A percentile compares a stretch with the other conserved stretches of the same genome.
Evolutionary conservation across 2,888 invertebrate species (phyloP).

Genomic region (Reticulitermes lucifugus): DNA sequence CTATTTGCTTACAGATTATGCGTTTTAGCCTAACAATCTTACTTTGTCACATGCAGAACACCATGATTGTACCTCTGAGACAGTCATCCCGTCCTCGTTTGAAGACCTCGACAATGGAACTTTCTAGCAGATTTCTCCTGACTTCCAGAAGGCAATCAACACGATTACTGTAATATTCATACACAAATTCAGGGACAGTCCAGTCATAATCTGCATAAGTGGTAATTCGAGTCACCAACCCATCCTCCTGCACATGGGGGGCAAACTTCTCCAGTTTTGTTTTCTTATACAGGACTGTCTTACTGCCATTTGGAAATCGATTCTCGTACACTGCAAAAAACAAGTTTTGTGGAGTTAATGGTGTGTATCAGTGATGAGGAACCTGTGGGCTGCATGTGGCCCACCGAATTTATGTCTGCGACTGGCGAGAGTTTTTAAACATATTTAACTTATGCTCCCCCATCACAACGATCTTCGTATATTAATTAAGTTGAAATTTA

Average conservation of each 20-base stretch:
- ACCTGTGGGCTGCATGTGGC: too few relatives aligned
- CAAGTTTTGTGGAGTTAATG: not conserved
- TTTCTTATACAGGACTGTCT: constrained; percentile 76
- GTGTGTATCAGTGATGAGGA: not conserved
- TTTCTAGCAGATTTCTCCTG: constrained; percentile 66
- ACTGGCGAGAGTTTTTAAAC: too few relatives aligned
- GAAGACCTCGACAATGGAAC: constrained; percentile 72
- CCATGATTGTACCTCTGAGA: constrained; percentile 68
- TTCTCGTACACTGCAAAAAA: constrained; percentile 69
- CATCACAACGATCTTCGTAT: too few relatives aligned
- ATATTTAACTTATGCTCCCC: too few relatives aligned
- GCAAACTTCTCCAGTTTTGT: constrained; percentile 82
- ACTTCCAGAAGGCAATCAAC: constrained; percentile 72
- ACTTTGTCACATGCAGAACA: too few relatives aligned
- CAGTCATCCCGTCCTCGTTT: constrained; percentile 76
- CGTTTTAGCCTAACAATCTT: too few relatives aligned
- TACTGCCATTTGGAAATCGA: constrained; percentile 78
- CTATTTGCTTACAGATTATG: too few relatives aligned
- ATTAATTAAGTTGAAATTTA: too few relatives aligned
- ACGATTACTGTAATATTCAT: constrained; percentile 75
- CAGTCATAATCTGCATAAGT: constrained; percentile 73
- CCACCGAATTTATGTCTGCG: too few relatives aligned
- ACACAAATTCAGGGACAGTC: constrained; percentile 63
- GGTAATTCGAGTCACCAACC: constrained; percentile 74
- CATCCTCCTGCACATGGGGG: constrained; percentile 79